Base-by-base conservation (phyloP, 2,113 vertebrate genomes). In the Myotis lucifugus region DNA sequence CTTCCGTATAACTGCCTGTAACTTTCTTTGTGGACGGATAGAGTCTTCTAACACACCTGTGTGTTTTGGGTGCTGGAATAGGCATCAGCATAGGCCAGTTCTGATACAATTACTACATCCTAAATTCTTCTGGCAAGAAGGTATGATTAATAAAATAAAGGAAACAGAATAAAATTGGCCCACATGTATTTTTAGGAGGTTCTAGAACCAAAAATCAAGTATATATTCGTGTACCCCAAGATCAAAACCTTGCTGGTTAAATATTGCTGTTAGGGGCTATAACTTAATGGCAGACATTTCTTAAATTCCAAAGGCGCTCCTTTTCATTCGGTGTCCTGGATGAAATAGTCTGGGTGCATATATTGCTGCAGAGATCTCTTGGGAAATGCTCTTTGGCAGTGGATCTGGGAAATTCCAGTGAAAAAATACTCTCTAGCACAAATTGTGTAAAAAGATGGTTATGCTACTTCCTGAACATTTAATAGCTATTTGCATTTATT, bases 361-460 rank as follows among this genome's bases (percentile, higher is more conserved):
- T 32, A 79, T 42, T 88, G 76, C 88, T 54, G 73, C 95, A 96
- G 21, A 96, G 81, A 37, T 96, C 52, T 85, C 79, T 94, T 94
- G 78, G 92, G 96, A 95, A 95, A 67, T 67, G 67, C 52, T 89
- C 69, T 73, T 64, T 87, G 77, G 82, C 40, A 93, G 85, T 0
- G 27, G 61, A 52, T 95, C 17, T 74, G 37, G 91, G 40, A 92
- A 96, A 94, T 90, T 73, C 90, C 21, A 69, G 92, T 81, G 34
- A 74, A 95, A 95, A 73, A 85, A 85, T 0, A 40, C 6, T 48
- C 6, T 48, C 52, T 81, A 97, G 64, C 64, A 48, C 66, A 94
- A 95, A 50, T 90, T 92, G 96, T 97, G 93, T 79, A 89, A 96
- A 97, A 97, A 96, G n/a, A 61, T 93, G 48, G 32, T 37, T 78